Conservation (phyloP, 2,888 invertebrate genomes). For the Aphidoletes aphidimyza region DNA sequence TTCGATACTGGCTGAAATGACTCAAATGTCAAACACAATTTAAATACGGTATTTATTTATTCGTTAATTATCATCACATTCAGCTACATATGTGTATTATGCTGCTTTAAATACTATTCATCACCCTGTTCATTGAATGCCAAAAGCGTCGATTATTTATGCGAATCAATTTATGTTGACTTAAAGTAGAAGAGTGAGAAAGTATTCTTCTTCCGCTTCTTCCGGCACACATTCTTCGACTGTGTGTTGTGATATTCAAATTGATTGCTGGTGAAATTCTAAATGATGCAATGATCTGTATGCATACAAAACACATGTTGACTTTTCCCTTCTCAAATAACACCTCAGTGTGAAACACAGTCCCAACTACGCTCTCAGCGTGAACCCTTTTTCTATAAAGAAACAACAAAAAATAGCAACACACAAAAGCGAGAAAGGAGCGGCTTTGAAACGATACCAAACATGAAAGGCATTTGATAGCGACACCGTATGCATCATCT, state of each 20-base stretch:
- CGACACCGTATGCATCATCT: background rate
- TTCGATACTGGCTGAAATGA: too few relatives aligned
- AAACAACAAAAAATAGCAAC: background rate
- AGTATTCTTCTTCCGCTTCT: background rate
- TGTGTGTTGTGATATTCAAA: conserved; percentile 22
- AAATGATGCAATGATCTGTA: conserved; percentile 24
- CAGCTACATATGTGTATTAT: background rate
- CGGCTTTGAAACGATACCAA: background rate
- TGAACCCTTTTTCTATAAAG: conserved; percentile 20
- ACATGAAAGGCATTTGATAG: background rate
- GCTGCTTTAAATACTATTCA: background rate
- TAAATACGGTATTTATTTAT: background rate
- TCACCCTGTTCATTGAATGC: background rate
- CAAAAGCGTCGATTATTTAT: conserved; percentile 16
- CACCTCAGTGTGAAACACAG: background rate
- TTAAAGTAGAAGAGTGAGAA: background rate
- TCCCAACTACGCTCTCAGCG: background rate
- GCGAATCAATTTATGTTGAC: conserved; percentile 45
- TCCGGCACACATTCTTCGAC: too few relatives aligned
- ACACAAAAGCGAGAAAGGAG: background rate
- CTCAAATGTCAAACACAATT: background rate
- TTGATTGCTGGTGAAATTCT: conserved; percentile 20
- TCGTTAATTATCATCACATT: conserved; percentile 20
- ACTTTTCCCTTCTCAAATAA: background rate
- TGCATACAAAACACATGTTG: background rate